Base-by-base conservation (phyloP, 1,140 invertebrate genomes). In the Lepidurus packardi region DNA sequence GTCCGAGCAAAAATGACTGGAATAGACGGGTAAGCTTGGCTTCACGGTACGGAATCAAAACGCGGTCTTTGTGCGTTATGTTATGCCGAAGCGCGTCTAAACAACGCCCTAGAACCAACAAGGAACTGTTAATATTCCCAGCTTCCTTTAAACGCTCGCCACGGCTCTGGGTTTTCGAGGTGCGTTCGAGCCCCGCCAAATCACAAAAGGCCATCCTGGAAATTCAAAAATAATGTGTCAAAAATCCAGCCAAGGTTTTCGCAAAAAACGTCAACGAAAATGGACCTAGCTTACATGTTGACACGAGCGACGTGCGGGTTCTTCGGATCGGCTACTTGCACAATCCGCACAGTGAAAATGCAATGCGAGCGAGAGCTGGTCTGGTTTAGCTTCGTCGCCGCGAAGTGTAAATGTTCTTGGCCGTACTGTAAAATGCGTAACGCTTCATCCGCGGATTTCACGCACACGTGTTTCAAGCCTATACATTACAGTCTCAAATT, bases 131-230 rank as follows among this genome's bases (percentile, higher is more conserved):
- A 80, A 98, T 98, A 81, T 91, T 93, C 79, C 93, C 90, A 0
- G 95, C 94, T 86, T 98, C 96, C 83, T 90, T 92, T 24, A 97
- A 85, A 21, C 94, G 84, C 5, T 90, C 90, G 16, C 95, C 95
- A n/a, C 89, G 88, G 84, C 93, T 95, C 42, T 91, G 86, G 1
- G 96, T 95, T 84, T 95, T 95, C 74, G 90, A 90, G 13, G 90
- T 87, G n/a, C 96, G 86, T 85, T 98, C 96, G 6, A 92, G 91
- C 0, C 96, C 96, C 74, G 97, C 96, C 80, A 98, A 85, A 88
- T 98, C 96, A 85, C 95, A 94, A 81, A 96, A 92, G 1, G 92
- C 89, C 81, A 94, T 80, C 75, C 73, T 43, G 73, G 43, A 21
- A 41, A 77, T 53, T 1, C 41, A 16, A 47, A 75, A 42, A 42